Conservation (phyloP, 2,113 vertebrate genomes). For the Percina caprodes region DNA sequence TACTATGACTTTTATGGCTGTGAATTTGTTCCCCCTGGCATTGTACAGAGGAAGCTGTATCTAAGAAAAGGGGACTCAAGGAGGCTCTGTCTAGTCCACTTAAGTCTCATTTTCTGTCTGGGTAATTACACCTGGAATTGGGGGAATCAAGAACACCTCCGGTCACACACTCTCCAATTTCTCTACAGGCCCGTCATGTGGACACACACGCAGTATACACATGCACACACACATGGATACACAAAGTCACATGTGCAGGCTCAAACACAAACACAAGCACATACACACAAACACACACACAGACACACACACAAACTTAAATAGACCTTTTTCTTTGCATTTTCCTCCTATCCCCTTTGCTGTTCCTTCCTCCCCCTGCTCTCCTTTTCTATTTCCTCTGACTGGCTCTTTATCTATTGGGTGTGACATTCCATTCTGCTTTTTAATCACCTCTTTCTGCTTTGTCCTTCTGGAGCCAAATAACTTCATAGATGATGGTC, state of each 20-base stretch:
- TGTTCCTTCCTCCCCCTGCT: slow-evolving; percentile 29
- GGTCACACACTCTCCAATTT: slow-evolving; percentile 60
- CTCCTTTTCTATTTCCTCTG: slow-evolving; percentile 63
- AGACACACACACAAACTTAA: slow-evolving; percentile 23
- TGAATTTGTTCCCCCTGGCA: slow-evolving; percentile 30
- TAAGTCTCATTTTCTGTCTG: slow-evolving; percentile 65
- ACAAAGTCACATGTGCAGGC: background rate
- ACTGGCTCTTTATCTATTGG: slow-evolving; percentile 81
- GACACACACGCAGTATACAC: slow-evolving; percentile 17
- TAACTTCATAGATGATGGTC: slow-evolving; percentile 70
- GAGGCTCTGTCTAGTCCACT: slow-evolving; percentile 67
- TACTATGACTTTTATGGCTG: slow-evolving; percentile 1
- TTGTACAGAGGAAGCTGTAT: slow-evolving; percentile 27
- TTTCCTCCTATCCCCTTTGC: slow-evolving; percentile 31
- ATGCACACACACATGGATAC: slow-evolving; percentile 1
- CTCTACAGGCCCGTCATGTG: slow-evolving; percentile 24
- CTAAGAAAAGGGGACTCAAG: slow-evolving; percentile 33
- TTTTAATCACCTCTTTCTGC: slow-evolving; percentile 79
- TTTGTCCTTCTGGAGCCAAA: slow-evolving; percentile 75
- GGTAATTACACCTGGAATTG: slow-evolving; percentile 84
- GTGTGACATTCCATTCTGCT: slow-evolving; percentile 83
- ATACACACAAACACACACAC: slow-evolving; percentile 1
- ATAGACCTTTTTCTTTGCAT: slow-evolving; percentile 42
- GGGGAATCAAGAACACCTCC: slow-evolving; percentile 56
- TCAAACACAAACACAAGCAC: background rate